Percentiles rank a stretch among this genome's conserved stretches.
Evolutionary conservation across 2,888 invertebrate species (phyloP).

Genomic region (Apantesis nais): DNA sequence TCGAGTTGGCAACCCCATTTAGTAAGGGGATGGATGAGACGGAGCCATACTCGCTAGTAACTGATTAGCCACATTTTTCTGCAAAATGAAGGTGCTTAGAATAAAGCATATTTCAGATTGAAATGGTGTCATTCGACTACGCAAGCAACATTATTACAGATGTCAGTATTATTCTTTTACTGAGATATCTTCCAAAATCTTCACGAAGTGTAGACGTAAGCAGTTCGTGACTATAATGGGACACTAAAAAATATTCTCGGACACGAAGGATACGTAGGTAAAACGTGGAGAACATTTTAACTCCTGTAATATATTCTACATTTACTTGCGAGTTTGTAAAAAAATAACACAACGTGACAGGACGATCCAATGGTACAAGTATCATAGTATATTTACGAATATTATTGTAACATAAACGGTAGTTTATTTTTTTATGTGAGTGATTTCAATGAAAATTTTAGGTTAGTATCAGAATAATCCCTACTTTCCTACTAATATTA

Average conservation of each 20-base stretch:
- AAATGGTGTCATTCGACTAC: background rate
- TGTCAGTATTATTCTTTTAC: background rate
- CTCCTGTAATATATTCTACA: background rate
- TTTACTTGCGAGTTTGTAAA: background rate
- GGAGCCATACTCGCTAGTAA: background rate
- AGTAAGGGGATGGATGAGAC: background rate
- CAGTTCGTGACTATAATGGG: background rate
- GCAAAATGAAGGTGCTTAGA: background rate
- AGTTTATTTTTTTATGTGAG: too few species aligned
- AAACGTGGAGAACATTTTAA: background rate
- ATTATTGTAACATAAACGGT: too few species aligned
- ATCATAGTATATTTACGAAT: too few species aligned
- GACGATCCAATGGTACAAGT: too few species aligned
- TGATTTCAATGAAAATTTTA: too few species aligned
- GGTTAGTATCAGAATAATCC: too few species aligned
- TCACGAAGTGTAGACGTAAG: background rate
- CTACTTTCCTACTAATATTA: too few species aligned
- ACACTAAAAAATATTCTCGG: background rate
- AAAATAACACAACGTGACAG: background rate
- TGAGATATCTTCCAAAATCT: background rate
- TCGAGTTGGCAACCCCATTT: conserved; percentile 1
- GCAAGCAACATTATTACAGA: background rate
- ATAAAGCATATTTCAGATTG: background rate
- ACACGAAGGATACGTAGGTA: background rate
- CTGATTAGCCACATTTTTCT: background rate